Percentiles rank a stretch among this genome's conserved stretches.
Evolutionary conservation across 2,113 vertebrate species (phyloP).

Genomic region (Pygoscelis antarcticus): DNA sequence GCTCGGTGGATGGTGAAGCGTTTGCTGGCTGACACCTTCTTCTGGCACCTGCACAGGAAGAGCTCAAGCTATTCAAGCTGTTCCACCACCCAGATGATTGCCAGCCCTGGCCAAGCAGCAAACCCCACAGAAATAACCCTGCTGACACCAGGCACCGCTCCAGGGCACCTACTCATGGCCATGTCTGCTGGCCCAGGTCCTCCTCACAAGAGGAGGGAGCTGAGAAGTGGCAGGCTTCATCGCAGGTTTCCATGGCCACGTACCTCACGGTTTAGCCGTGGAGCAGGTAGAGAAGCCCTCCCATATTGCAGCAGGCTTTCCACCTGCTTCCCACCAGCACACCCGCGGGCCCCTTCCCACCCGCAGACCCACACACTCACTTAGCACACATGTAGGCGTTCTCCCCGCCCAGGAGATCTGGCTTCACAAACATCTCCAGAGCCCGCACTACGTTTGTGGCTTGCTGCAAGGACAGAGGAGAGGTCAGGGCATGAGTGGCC

Average conservation of each 20-base stretch:
- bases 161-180: neutral
- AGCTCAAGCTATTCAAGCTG: neutral
- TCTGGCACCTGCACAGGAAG: slow-evolving; percentile 84
- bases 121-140: neutral
- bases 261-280: rapidly evolving
- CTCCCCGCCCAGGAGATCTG: slow-evolving; percentile 89
- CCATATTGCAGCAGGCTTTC: rapidly evolving
- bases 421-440: slow-evolving; percentile 90
- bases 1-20: slow-evolving; percentile 90
- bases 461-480: slow-evolving; percentile 76
- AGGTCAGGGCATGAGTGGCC: neutral
- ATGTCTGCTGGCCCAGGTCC: neutral
- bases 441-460: slow-evolving; percentile 86
- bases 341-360: rapidly evolving
- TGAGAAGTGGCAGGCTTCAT: neutral
- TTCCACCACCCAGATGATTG: neutral
- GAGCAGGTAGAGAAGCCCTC: neutral
- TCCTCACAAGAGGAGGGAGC: neutral
- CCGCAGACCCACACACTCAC: slow-evolving; percentile 73
- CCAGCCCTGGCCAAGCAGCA: neutral
- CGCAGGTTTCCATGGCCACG: rapidly evolving
- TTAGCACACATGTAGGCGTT: slow-evolving; percentile 95
- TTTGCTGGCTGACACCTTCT: slow-evolving; percentile 92
- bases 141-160: neutral
- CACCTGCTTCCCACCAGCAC: neutral